Evolutionary conservation across 1,140 invertebrate species (phyloP).

Genomic region (Ericerus pela): DNA sequence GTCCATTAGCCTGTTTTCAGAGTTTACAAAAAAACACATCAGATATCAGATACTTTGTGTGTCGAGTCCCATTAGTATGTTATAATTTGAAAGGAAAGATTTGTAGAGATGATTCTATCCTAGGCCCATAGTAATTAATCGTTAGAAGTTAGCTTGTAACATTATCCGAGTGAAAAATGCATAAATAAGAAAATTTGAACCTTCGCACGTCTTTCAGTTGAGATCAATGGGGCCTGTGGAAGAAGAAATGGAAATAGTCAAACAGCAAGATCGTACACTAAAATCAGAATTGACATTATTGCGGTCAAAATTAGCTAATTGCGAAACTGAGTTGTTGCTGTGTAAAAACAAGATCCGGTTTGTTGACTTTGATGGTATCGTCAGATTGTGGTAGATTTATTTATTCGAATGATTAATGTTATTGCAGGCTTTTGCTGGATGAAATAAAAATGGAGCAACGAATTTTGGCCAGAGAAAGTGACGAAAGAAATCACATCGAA

Average conservation of each 20-base stretch:
- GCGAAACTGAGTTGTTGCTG: conserved; percentile 71
- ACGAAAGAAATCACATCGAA: conserved; percentile 56
- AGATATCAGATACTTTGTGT: no score
- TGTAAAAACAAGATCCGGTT: conserved; percentile 77
- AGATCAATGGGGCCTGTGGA: conserved; percentile 63
- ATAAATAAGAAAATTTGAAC: background rate
- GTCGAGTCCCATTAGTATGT: no score
- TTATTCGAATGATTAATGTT: no score
- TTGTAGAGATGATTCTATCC: no score
- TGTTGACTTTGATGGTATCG: conserved; percentile 24
- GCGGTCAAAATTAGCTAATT: conserved; percentile 67
- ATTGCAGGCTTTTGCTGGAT: conserved; percentile 41
- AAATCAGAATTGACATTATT: conserved; percentile 70
- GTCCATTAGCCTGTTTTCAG: no score
- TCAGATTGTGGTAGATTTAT: no score
- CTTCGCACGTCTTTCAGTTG: conserved; percentile 33
- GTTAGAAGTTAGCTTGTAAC: no score
- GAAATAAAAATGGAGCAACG: conserved; percentile 42
- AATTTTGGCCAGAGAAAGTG: conserved; percentile 35
- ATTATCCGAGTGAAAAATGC: no score
- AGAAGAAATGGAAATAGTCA: conserved; percentile 74
- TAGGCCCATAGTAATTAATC: background rate
- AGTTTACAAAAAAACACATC: no score
- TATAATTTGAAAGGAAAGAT: no score
- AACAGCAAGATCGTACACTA: conserved; percentile 69